A percentile compares a stretch with the other conserved stretches of the same genome.
Conservation (phyloP, 1,140 invertebrate genomes). For the Aporrectodea caliginosa region DNA sequence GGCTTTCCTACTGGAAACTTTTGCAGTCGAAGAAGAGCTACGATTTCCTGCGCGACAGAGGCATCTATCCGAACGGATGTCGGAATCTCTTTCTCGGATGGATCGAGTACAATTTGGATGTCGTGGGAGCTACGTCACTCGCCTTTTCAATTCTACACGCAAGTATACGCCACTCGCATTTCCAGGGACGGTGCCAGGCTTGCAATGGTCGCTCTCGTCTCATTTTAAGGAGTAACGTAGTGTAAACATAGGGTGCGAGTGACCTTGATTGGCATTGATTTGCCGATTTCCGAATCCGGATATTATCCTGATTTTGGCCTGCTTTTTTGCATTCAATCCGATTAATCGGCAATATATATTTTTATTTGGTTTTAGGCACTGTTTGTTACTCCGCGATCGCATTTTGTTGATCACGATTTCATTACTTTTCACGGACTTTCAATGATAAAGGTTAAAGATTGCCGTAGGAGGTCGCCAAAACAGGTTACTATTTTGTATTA, state of each 20-base stretch:
- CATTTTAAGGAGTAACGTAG: neutral
- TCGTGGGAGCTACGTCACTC: conserved; percentile 25
- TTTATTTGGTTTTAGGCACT: no score
- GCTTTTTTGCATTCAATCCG: neutral
- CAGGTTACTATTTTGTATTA: no score
- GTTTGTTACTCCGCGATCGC: no score
- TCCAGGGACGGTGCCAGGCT: no score
- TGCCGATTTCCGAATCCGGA: neutral
- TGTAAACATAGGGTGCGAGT: neutral
- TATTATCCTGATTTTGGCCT: neutral
- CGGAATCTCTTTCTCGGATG: conserved; percentile 17
- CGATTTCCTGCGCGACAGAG: neutral
- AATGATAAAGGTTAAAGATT: no score
- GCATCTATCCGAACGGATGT: conserved; percentile 24
- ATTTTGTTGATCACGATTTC: no score
- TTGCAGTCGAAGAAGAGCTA: conserved; percentile 1
- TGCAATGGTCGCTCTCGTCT: neutral
- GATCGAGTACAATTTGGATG: conserved; percentile 29
- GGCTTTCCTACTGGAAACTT: no score
- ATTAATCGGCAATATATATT: no score
- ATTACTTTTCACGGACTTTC: no score
- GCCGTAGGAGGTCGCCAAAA: no score
- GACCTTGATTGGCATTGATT: neutral
- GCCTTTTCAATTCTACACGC: conserved; percentile 29
- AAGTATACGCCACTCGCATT: neutral